Percentiles rank a stretch among this genome's conserved stretches.
These are phyloP conservation scores for Chrysopilus asiliformis DNA, from an alignment of 2,888 invertebrate genomes.

Conservation along the genomic window DNA sequence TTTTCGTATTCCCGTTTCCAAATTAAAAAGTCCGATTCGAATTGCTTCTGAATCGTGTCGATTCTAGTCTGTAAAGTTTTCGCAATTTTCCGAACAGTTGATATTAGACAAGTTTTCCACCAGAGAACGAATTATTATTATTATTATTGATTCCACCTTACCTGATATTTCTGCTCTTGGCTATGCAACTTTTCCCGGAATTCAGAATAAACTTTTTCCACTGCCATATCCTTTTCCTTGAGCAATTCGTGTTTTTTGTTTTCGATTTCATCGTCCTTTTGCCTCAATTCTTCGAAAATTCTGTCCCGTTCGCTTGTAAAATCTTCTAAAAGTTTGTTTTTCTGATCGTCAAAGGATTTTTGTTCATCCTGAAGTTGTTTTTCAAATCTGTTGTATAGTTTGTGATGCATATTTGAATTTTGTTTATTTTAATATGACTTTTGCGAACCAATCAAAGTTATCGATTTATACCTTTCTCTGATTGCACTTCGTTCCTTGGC, in stretches of 20 bases:
- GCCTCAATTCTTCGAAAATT: conserved; percentile 32
- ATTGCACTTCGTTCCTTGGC: conserved; percentile 47
- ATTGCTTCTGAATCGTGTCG: conserved; percentile 41
- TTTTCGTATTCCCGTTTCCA: conserved; percentile 46
- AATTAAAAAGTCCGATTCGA: conserved; percentile 45
- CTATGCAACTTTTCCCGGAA: conserved; percentile 40
- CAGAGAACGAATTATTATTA: too few relatives aligned
- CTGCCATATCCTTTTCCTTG: conserved; percentile 36
- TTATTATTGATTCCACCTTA: too few relatives aligned
- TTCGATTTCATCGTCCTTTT: conserved; percentile 36
- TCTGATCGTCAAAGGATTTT: conserved; percentile 41
- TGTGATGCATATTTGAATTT: too few relatives aligned
- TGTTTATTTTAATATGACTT: too few relatives aligned
- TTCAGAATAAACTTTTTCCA: conserved; percentile 39
- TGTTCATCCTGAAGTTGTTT: conserved; percentile 43
- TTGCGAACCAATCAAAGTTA: neutral
- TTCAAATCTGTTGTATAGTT: conserved; percentile 42
- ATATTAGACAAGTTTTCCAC: too few relatives aligned
- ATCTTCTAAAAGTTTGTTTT: conserved; percentile 39
- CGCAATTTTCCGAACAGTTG: too few relatives aligned
- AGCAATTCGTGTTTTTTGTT: conserved; percentile 32
- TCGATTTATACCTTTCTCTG: conserved; percentile 38
- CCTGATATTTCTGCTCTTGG: conserved; percentile 34
- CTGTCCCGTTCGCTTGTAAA: conserved; percentile 36
- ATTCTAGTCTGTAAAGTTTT: conserved; percentile 52